Evolutionary conservation across 2,113 vertebrate species (phyloP), one percentile per base, ranked within the genome.

Genomic region (Rousettus leschenaultii): DNA sequence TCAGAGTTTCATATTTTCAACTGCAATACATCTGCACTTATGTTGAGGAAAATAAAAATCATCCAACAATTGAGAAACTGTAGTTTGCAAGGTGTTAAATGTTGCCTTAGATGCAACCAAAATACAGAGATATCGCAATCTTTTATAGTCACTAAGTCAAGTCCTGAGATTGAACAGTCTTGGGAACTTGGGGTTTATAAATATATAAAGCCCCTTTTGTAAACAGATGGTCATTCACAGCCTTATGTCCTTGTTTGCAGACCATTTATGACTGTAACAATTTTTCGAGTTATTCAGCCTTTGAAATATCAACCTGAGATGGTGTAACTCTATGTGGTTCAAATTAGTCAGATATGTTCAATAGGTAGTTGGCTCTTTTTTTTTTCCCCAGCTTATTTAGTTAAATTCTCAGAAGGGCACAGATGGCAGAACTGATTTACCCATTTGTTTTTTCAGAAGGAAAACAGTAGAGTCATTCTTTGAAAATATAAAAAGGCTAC

Each of bases 251-350:
- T 55, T 95, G 15, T 40, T 38, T 84, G 66, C 12, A 88, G 28
- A 28, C 28, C 28, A 65, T 82, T 85, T 94, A 11, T 30, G 70
- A 6, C 15, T 71, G 40, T 24, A 19, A 28, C n/a, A 43, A 45
- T 95, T 93, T 96, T 70, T 22, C 82, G 33, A 83, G 30, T 22
- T 84, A 86, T 91, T 75, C 57, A 77, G 38, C 45, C 83, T 95
- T 48, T 26, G 93, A 86, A 96, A 22, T 68, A 87, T 53, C 73
- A 73, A 87, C 28, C 13, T 95, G 43, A 78, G 65, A 68, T 77
- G 3, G 6, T 63, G 82, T 82, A 65, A 77, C 43, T 77, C 14
- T 89, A 1, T 78, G 78, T 68, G 65, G 35, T 92, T 28, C 57
- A 94, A 87, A 89, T 78, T 68, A 68, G 92, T 70, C 48, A 77